Evolutionary conservation across 2,797 vertebrate genomes (phyloP).

Genomic region (Hippocampus kuda): DNA sequence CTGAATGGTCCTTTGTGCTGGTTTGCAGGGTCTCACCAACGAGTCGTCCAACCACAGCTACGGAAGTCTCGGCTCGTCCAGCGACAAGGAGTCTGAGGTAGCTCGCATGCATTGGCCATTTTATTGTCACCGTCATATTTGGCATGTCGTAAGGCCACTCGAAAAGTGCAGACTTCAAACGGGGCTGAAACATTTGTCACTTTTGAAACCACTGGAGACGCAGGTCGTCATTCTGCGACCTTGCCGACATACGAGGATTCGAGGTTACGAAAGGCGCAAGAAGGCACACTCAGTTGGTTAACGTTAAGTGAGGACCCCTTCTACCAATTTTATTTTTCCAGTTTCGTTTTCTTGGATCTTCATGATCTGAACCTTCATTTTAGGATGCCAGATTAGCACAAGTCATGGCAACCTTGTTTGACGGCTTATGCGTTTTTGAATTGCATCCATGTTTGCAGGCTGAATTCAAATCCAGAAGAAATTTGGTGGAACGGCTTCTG

Average conservation of each 20-base stretch:
- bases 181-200: too few relatives aligned
- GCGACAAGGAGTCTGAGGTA: conserved; percentile 99
- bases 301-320: too few relatives aligned
- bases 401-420: background rate
- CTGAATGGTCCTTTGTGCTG: background rate
- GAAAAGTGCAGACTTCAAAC: too few relatives aligned
- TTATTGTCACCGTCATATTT: background rate
- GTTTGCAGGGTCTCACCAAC: conserved; percentile 83
- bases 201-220: too few relatives aligned
- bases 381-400: background rate
- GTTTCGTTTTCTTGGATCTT: too few relatives aligned
- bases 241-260: background rate
- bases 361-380: too few relatives aligned
- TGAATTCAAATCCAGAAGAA: background rate
- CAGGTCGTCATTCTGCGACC: too few relatives aligned
- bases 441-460: background rate
- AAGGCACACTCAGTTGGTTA: too few relatives aligned
- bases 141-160: background rate
- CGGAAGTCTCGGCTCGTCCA: conserved; percentile 95
- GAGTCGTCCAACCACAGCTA: conserved; percentile 99
- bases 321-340: too few relatives aligned
- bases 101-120: conserved; percentile 8
- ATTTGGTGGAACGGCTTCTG: background rate
- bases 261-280: too few relatives aligned
- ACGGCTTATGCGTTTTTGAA: background rate